Evolutionary conservation across 2,113 vertebrate species (phyloP).

Genomic region (Scalopus aquaticus): DNA sequence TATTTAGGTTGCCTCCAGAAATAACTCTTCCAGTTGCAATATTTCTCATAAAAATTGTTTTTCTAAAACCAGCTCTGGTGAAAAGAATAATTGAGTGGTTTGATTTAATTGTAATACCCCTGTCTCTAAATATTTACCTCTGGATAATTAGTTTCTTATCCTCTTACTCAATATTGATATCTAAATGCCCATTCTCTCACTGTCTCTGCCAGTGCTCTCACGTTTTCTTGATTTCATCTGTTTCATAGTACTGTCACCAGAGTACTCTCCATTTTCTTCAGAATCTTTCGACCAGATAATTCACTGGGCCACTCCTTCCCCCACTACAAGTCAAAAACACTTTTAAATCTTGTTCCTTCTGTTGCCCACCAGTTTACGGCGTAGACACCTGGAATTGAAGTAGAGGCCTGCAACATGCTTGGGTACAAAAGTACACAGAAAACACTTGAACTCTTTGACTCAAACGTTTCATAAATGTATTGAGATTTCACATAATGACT

Average conservation of each 20-base stretch:
- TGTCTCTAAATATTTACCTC: not conserved
- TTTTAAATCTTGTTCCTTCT: not conserved
- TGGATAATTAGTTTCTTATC: not conserved
- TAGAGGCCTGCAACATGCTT: not conserved
- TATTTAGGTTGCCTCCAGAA: slow-evolving; percentile 46
- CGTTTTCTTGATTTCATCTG: not conserved
- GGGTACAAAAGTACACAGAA: not conserved
- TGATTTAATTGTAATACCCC: not conserved
- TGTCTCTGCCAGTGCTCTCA: not conserved
- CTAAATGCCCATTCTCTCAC: not conserved
- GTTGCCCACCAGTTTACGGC: not conserved
- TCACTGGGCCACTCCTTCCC: not conserved
- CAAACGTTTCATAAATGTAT: not conserved
- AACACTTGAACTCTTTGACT: not conserved
- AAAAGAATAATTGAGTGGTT: not conserved
- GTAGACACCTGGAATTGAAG: not conserved
- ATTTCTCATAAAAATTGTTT: not conserved
- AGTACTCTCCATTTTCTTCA: not conserved
- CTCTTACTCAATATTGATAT: not conserved
- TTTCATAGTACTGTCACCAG: not conserved
- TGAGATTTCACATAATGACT: not conserved
- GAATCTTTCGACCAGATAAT: not conserved
- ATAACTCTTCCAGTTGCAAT: not conserved
- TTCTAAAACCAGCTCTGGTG: not conserved
- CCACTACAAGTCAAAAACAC: not conserved